phyloP scores from a whole-genome alignment of 2,888 invertebrate genomes.

The Tachina grossa region DNA sequence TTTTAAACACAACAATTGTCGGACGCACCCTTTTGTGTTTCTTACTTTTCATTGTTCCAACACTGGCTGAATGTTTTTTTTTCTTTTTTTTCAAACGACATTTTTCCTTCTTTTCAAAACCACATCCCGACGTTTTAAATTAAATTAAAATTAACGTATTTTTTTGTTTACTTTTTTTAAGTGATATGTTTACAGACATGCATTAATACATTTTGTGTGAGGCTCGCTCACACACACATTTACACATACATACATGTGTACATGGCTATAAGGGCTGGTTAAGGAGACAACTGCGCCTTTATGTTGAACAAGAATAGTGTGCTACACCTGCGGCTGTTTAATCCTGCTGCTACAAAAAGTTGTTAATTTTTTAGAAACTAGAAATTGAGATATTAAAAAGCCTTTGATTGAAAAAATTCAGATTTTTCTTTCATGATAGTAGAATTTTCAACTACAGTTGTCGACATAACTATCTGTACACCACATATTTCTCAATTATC shows the following conservation, averaged over 20 bases:
- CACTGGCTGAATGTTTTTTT: constrained; percentile 23
- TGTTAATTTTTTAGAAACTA: too few relatives aligned
- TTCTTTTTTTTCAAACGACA: background rate
- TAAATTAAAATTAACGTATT: constrained; percentile 62
- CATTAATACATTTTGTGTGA: background rate
- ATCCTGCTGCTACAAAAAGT: background rate
- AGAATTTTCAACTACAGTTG: too few relatives aligned
- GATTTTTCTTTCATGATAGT: too few relatives aligned
- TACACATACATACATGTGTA: background rate
- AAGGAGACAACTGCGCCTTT: constrained; percentile 13
- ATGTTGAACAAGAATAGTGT: background rate
- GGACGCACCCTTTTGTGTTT: constrained; percentile 67
- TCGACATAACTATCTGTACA: too few relatives aligned
- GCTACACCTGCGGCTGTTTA: background rate
- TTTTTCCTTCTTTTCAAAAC: constrained; percentile 42
- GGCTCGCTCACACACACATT: background rate
- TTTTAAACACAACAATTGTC: constrained; percentile 4
- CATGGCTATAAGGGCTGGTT: background rate
- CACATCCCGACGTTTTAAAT: constrained; percentile 71
- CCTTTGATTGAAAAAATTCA: too few relatives aligned
- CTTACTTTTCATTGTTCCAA: constrained; percentile 26
- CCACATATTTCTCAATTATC: too few relatives aligned
- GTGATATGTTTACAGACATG: constrained; percentile 20
- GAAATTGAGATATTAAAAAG: too few relatives aligned
- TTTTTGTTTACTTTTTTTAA: constrained; percentile 41